Evolutionary conservation across 2,113 vertebrate species (phyloP).

Genomic region (Ceyx cyanopectus): DNA sequence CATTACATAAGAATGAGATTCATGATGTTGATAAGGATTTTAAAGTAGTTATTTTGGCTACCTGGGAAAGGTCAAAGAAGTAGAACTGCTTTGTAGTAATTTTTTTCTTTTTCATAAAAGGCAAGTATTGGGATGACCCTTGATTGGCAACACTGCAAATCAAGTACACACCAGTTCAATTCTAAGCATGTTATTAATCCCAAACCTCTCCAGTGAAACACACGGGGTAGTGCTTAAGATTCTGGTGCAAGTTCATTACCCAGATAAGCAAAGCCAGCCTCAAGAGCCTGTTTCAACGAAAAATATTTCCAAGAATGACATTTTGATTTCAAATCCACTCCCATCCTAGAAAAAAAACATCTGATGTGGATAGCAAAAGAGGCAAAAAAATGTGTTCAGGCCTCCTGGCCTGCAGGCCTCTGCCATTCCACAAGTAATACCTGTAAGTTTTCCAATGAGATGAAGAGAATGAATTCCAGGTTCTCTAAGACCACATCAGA

Average conservation of each 20-base stretch:
- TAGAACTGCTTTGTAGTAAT: neutral
- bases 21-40: conserved; percentile 50
- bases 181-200: neutral
- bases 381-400: neutral
- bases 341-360: neutral
- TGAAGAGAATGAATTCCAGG: neutral
- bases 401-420: neutral
- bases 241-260: neutral
- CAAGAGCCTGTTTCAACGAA: neutral
- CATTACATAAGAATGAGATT: conserved; percentile 47
- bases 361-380: neutral
- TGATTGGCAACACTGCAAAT: neutral
- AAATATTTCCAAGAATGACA: neutral
- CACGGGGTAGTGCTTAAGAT: neutral
- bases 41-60: conserved; percentile 19
- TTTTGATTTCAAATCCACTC: neutral
- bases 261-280: neutral
- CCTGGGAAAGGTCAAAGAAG: neutral
- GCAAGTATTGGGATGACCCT: neutral
- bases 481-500: neutral
- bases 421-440: neutral
- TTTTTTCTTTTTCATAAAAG: conserved; percentile 12
- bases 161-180: neutral
- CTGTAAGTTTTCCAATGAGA: neutral
- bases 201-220: neutral